Evolutionary conservation across 2,113 vertebrate species (phyloP), one percentile per base, ranked within the genome.

Genomic region (Paratilapia polleni): DNA sequence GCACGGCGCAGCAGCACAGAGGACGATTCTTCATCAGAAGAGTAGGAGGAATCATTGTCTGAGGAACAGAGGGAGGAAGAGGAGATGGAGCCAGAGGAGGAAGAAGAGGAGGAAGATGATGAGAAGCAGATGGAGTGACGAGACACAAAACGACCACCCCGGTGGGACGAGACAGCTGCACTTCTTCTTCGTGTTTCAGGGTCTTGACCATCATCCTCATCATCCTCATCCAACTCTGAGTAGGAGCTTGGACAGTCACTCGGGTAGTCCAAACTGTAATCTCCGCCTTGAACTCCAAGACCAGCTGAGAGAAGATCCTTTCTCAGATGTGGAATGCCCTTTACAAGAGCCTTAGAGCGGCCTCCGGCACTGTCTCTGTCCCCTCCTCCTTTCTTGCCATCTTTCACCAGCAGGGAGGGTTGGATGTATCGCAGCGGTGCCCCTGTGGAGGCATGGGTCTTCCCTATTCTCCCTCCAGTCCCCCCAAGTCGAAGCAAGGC

Each of bases 21-120:
- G 36, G 97, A 97, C 57, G 97, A 97, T 20, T 98, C 98, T 43
- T 99, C 98, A 0, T 98, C 99, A 56, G 98, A 99, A 79, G 96
- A 98, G 86, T 98, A 98, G 0, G 98, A 98, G 24, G 97, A 98
- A 85, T 99, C 98, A 0, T 99, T 99, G 89, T 99, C 98, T 0
- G 98, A 98, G 61, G 98, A 99, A 91, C 97, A 99, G 82, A 98
- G 94, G 86, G 97, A 98, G 47, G 98, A 99, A n/a, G 97, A 98
- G 89, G 98, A 99, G 86, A 97, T 74, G 41, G 98, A 99, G 76
- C 97, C 97, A 0, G 98, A 99, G 26, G 97, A 98, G 3, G 97
- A 97, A 19, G 97, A 97, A 83, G 98, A 98, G 0, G 98, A 99
- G 12, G 97, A 98, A 0, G 98, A 99, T 3, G 98, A 99, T 0